Evolutionary conservation across 2,888 invertebrate genomes (phyloP).

Genomic region (Pristionchus exspectatus): DNA sequence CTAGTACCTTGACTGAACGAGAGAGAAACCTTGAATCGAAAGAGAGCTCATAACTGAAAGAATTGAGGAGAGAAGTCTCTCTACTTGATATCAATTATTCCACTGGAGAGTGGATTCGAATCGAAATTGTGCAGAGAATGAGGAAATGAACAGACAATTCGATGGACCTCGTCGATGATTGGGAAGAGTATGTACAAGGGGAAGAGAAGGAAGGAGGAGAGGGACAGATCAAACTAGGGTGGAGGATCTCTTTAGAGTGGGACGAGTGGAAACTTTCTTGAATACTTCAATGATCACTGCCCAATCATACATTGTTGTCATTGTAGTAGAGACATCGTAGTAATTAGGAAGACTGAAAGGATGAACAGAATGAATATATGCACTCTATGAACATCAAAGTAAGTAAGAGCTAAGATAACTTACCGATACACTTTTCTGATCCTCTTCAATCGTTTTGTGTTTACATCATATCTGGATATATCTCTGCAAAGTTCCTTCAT

Average conservation of each 20-base stretch:
- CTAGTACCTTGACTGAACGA: not conserved
- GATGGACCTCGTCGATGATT: not conserved
- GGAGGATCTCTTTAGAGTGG: constrained; percentile 15
- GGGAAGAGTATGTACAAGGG: not conserved
- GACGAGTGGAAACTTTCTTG: constrained; percentile 29
- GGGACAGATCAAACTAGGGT: not conserved
- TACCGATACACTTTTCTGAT: constrained; percentile 73
- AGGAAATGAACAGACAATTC: not conserved
- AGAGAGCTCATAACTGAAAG: constrained; percentile 13
- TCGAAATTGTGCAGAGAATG: constrained; percentile 10
- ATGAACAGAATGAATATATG: not conserved
- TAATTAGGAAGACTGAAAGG: constrained; percentile 69
- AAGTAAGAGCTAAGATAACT: not conserved
- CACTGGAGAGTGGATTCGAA: constrained; percentile 44
- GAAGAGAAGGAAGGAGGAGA: not conserved
- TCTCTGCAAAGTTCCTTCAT: constrained; percentile 63
- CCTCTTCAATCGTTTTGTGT: constrained; percentile 74
- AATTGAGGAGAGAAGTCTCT: constrained; percentile 9
- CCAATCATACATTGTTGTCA: constrained; percentile 75
- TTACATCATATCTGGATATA: constrained; percentile 72
- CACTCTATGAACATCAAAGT: not conserved
- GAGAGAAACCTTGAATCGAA: constrained; percentile 8
- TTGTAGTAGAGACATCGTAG: constrained; percentile 74
- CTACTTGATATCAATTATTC: constrained; percentile 30
- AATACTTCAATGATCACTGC: constrained; percentile 68